Evolutionary conservation across 2,888 invertebrate genomes (phyloP), one percentile per base, ranked within the genome.

Genomic region (Mythimna albipuncta): DNA sequence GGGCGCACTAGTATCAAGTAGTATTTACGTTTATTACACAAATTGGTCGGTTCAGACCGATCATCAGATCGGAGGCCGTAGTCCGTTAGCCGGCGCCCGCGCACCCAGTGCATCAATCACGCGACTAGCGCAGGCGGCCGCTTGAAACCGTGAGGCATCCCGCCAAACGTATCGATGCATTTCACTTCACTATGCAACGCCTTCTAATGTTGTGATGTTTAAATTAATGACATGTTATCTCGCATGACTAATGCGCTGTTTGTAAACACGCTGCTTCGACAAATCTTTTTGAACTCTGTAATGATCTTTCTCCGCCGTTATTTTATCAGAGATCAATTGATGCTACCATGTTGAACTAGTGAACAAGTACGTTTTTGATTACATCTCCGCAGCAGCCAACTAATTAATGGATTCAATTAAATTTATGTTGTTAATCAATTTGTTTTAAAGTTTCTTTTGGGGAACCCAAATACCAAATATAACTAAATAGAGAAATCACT

Each of bases 111-210:
- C 87, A 90, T 89, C 89, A 88, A 88, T 85, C 79, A 81, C 64
- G 26, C 70, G 21, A 62, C 69, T 55, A 50, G 52, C 44, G 11
- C 62, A 44, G 26, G 16, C 44, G 41, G 35, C 57, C 83, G 69
- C 79, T 87, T 87, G 76, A 88, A 88, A 89, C 88, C 87, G 81
- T 90, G 84, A 90, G 89, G 86, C 86, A 87, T 87, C 88, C 71
- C 81, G 79, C 80, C 81, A 80, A 85, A 87, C 77, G 79, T 89
- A 90, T 89, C 88, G 82, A 69, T 83, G 82, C 72, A 82, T 85
- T 85, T 87, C 83, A 91, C 90, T 90, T 87, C 83, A 83, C 84
- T 87, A 77, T 71, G 69, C 69, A 69, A 64, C 80, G 62, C 79
- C 82, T 83, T 86, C 89, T 89, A 85, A 85, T 87, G 85, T 88